Base-by-base conservation (phyloP, 2,888 invertebrate genomes). In the Gonocerus acuteangulatus region DNA sequence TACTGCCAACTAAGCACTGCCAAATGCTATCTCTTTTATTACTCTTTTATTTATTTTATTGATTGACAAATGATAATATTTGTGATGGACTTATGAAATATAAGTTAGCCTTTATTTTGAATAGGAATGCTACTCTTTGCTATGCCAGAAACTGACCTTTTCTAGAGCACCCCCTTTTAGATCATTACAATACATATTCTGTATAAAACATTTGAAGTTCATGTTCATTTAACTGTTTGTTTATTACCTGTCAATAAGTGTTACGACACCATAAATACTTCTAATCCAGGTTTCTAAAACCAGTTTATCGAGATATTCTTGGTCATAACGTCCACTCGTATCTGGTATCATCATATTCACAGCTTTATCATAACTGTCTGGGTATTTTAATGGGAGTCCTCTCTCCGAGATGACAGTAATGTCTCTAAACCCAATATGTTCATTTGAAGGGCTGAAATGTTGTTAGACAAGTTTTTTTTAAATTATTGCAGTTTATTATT, bases 341-440 rank as follows among this genome's bases (percentile, higher is more conserved):
- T 76, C 75, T 0, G 82, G 79, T 18, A 80, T 73, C 70, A 84
- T 79, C 11, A 66, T 63, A 32, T 68, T 67, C 11, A 70, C 66
- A 0, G 73, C 73, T 22, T 16, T 51, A 4, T 78, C 75, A 0
- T 75, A 76, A 0, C 75, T 74, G 16, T 47, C 2, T 32, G 72
- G 72, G 9, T 74, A 69, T 57, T 77, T 77, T 27, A 78, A 79
- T 0, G 80, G 82, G 47, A 84, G 69, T 0, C 87, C 86, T 69
- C 84, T 79, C 2, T 81, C 80, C 0, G 85, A 84, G 1, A 89
- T 78, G 48, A 89, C 71, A 0, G 84, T 85, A 16, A 89, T 71
- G 70, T 87, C 87, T 59, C 82, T 82, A 72, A 86, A 87, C 0
- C 78, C 79, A 34, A 82, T 71, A 70, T 82, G 77, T 51, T 48